Percentiles rank a stretch among this genome's conserved stretches.
Conservation (phyloP, 53 echinoderm and acorn worm species). For the Actinopyga echinites region DNA sequence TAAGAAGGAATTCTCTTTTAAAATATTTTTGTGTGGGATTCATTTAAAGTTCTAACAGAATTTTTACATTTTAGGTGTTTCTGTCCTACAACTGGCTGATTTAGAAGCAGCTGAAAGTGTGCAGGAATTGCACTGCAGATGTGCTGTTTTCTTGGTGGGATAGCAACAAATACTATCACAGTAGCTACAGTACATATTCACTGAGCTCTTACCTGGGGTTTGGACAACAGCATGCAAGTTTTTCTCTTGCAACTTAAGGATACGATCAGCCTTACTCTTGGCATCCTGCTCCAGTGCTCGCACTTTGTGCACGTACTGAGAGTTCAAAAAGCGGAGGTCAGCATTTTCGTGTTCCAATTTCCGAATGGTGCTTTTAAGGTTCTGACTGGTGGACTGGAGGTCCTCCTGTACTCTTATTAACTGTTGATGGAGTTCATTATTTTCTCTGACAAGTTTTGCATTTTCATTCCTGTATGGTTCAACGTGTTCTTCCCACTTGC, state of each 20-base stretch:
- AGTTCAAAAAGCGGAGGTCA: conserved; percentile 90
- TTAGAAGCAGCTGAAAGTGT: too few relatives aligned
- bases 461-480: conserved; percentile 98
- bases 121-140: too few relatives aligned
- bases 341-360: conserved; percentile 97
- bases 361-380: conserved; percentile 73
- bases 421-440: conserved; percentile 91
- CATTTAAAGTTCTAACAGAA: too few relatives aligned
- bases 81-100: too few relatives aligned
- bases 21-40: too few relatives aligned
- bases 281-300: conserved; percentile 82
- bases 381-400: conserved; percentile 70
- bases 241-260: conserved; percentile 89
- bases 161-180: too few relatives aligned
- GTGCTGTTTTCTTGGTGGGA: too few relatives aligned
- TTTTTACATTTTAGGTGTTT: too few relatives aligned
- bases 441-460: conserved; percentile 82
- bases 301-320: conserved; percentile 98
- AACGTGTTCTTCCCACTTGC: conserved; percentile 66
- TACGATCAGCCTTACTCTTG: conserved; percentile 81
- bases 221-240: conserved; percentile 98
- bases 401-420: conserved; percentile 83
- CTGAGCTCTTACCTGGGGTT: conserved; percentile 76
- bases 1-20: too few relatives aligned
- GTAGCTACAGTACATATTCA: too few relatives aligned